A percentile compares a stretch with the other conserved stretches of the same genome.
Evolutionary conservation across 1,140 invertebrate species (phyloP).

Genomic region (Lepidotrigona ventralis): DNA sequence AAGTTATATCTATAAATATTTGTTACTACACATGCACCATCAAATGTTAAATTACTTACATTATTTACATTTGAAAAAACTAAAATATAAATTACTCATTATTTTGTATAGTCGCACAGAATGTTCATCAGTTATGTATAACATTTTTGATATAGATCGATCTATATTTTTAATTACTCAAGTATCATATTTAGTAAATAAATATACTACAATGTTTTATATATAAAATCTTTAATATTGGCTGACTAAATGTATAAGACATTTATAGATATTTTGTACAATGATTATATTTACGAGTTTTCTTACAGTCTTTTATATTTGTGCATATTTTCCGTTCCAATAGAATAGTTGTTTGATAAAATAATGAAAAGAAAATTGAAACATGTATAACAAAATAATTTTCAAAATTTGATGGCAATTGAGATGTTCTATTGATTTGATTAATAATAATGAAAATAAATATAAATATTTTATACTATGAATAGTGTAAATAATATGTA

Average conservation of each 20-base stretch:
- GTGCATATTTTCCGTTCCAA: conserved; percentile 21
- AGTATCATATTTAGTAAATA: conserved; percentile 35
- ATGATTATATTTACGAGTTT: conserved; percentile 24
- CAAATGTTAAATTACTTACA: conserved; percentile 36
- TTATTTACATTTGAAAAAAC: conserved; percentile 28
- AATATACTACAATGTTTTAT: conserved; percentile 7
- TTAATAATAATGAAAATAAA: conserved; percentile 27
- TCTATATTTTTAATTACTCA: conserved; percentile 29
- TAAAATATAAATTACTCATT: conserved; percentile 22
- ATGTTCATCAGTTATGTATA: neutral
- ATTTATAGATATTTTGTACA: conserved; percentile 20
- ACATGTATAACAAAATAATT: neutral
- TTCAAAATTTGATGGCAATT: conserved; percentile 5
- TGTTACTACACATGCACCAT: conserved; percentile 40
- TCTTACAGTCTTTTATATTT: conserved; percentile 5
- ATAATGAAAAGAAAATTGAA: neutral
- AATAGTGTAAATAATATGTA: conserved; percentile 59
- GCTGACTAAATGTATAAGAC: conserved; percentile 16
- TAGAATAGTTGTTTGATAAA: neutral
- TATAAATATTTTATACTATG: conserved; percentile 53
- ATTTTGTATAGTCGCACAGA: neutral
- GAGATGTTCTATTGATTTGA: neutral
- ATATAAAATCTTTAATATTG: conserved; percentile 1
- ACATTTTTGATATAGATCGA: conserved; percentile 26
- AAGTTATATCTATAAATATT: conserved; percentile 26